Percentiles rank a stretch among this genome's conserved stretches.
Evolutionary conservation across 1,140 invertebrate genomes (phyloP).

Genomic region (Ooceraea biroi): DNA sequence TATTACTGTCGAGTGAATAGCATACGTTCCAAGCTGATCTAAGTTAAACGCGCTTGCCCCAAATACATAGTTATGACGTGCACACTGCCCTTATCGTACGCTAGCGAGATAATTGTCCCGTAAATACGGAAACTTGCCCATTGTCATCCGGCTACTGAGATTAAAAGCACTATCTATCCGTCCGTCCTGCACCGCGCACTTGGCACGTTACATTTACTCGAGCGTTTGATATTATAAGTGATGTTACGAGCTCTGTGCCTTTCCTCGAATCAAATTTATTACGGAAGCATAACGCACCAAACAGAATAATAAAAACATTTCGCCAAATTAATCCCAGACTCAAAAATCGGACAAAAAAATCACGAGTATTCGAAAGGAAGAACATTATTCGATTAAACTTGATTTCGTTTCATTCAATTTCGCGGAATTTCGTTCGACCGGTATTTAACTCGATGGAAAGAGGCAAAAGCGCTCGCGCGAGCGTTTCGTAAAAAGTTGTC

Average conservation of each 20-base stretch:
- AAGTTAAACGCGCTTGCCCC: slow-evolving; percentile 38
- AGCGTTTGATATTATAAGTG: not conserved
- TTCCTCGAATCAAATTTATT: not conserved
- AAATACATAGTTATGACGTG: slow-evolving; percentile 36
- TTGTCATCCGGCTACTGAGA: slow-evolving; percentile 38
- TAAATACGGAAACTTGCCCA: slow-evolving; percentile 45
- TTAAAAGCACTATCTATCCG: slow-evolving; percentile 18
- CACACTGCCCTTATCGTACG: slow-evolving; percentile 12
- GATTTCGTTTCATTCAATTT: slow-evolving; percentile 16
- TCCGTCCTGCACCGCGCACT: not conserved
- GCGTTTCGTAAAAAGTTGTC: too few species aligned
- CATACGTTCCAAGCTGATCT: slow-evolving; percentile 6
- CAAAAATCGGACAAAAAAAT: not conserved
- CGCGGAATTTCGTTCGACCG: not conserved
- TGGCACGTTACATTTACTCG: slow-evolving; percentile 4
- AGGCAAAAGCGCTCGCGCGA: not conserved
- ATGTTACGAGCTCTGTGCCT: not conserved
- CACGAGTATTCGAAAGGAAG: not conserved
- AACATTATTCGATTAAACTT: not conserved
- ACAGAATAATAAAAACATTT: not conserved
- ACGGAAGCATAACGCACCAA: not conserved
- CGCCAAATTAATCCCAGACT: not conserved
- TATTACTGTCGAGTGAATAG: not conserved
- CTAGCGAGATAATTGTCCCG: slow-evolving; percentile 52
- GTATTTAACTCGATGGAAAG: slow-evolving; percentile 6